phyloP scores from a whole-genome alignment of 2,888 invertebrate genomes.

The Siphlonurus alternatus region DNA sequence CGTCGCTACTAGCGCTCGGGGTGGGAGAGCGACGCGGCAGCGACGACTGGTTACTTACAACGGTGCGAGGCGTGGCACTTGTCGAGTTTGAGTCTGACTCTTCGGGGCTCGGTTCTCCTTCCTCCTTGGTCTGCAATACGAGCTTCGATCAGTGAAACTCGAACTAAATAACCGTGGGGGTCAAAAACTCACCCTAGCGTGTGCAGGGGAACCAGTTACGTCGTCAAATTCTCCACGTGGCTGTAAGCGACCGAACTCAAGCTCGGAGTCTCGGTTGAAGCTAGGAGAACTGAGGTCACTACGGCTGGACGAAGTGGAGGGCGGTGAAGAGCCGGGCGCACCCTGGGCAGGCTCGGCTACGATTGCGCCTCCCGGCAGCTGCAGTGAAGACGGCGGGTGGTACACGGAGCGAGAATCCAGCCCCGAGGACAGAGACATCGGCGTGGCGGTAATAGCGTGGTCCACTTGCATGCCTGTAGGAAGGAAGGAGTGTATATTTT shows the following conservation, averaged over 20 bases:
- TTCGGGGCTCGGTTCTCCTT: conserved; percentile 40
- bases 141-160: too few species aligned
- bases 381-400: conserved; percentile 77
- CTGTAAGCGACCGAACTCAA: conserved; percentile 31
- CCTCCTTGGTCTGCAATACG: background rate
- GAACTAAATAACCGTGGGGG: too few species aligned
- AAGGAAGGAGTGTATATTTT: background rate
- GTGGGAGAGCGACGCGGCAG: conserved; percentile 17
- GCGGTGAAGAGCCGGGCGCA: conserved; percentile 46
- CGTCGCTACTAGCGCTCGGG: conserved; percentile 17
- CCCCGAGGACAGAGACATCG: conserved; percentile 29
- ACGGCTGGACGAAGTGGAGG: conserved; percentile 50
- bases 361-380: conserved; percentile 54
- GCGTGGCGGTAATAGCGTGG: conserved; percentile 7
- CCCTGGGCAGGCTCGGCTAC: conserved; percentile 20
- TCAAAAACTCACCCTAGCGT: background rate
- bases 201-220: background rate
- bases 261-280: conserved; percentile 49
- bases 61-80: conserved; percentile 49
- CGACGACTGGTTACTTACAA: conserved; percentile 36
- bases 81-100: conserved; percentile 65
- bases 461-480: background rate
- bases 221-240: background rate
- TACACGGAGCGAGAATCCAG: conserved; percentile 48
- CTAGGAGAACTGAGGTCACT: conserved; percentile 52